Evolutionary conservation across 1,140 invertebrate species (phyloP).

Genomic region (Chlorops oryzae): DNA sequence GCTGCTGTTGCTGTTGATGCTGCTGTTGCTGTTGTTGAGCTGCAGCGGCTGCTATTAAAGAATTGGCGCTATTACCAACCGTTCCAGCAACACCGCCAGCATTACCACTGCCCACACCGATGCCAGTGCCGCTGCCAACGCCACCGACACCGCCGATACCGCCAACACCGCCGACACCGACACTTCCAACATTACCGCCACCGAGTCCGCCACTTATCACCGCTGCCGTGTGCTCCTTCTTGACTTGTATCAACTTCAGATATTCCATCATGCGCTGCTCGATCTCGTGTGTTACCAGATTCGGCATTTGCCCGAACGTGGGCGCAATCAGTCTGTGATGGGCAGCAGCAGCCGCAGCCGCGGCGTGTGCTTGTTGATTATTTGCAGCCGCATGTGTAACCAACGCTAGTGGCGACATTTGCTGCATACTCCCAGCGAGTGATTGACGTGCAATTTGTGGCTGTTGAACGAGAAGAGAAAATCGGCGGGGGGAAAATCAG

Average conservation of each 20-base stretch:
- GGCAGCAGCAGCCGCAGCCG: conserved; percentile 38
- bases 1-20: conserved; percentile 49
- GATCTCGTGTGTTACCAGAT: conserved; percentile 61
- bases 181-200: conserved; percentile 3
- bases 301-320: conserved; percentile 47
- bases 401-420: conserved; percentile 71
- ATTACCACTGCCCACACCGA: no score
- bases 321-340: conserved; percentile 43
- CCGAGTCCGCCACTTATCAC: conserved; percentile 6
- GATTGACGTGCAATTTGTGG: conserved; percentile 54
- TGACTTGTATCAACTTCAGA: conserved; percentile 60
- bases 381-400: conserved; percentile 54
- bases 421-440: conserved; percentile 56
- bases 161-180: conserved; percentile 28
- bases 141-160: no score
- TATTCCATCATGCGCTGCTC: conserved; percentile 73
- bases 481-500: no score
- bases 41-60: no score
- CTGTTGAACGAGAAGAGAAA: conserved; percentile 22
- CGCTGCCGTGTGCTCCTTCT: conserved; percentile 52
- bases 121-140: no score
- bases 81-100: no score
- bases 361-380: conserved; percentile 44
- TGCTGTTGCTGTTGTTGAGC: conserved; percentile 49
- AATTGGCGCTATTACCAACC: no score